Evolutionary conservation across 2,888 invertebrate species (phyloP).

Genomic region (Anagyrus pseudococci): DNA sequence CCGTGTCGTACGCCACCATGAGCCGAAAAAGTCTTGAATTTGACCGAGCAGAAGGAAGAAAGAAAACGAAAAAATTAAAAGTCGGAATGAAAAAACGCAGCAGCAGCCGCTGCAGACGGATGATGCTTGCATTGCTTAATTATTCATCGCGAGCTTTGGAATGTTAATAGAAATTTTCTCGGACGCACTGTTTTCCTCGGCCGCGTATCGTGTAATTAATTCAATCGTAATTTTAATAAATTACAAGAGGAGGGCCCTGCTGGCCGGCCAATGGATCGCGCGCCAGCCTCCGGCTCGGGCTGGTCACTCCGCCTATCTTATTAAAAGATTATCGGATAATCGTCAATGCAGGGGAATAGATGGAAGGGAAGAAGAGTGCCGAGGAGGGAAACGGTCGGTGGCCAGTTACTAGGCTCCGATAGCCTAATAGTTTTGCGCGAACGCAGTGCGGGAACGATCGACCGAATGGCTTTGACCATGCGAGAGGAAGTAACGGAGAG

Average conservation of each 20-base stretch:
- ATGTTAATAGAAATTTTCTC: slow-evolving; percentile 30
- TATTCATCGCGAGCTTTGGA: slow-evolving; percentile 17
- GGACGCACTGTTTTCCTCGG: not conserved
- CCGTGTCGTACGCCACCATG: too few relatives aligned
- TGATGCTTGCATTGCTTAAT: slow-evolving; percentile 13
- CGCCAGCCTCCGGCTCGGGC: slow-evolving; percentile 3
- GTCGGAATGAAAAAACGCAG: not conserved
- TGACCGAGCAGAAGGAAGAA: too few relatives aligned
- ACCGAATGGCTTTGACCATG: not conserved
- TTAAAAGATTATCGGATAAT: slow-evolving; percentile 35
- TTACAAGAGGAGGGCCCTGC: slow-evolving; percentile 6
- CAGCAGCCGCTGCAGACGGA: not conserved
- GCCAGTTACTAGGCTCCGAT: too few relatives aligned
- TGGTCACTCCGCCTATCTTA: slow-evolving; percentile 23
- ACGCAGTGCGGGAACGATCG: not conserved
- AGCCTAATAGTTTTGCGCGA: not conserved
- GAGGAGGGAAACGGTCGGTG: not conserved
- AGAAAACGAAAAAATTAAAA: too few relatives aligned
- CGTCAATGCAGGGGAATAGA: not conserved
- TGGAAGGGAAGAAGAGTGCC: not conserved
- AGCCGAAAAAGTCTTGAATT: too few relatives aligned
- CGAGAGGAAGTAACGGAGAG: too few relatives aligned
- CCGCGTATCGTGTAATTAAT: slow-evolving; percentile 13
- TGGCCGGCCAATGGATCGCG: not conserved
- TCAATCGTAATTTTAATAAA: slow-evolving; percentile 31